Percentiles rank a stretch among this genome's conserved stretches.
Evolutionary conservation across 30 jellyfish, hydroid and myxozoan species (phyloP).

Genomic region (Chironex yamaguchii): DNA sequence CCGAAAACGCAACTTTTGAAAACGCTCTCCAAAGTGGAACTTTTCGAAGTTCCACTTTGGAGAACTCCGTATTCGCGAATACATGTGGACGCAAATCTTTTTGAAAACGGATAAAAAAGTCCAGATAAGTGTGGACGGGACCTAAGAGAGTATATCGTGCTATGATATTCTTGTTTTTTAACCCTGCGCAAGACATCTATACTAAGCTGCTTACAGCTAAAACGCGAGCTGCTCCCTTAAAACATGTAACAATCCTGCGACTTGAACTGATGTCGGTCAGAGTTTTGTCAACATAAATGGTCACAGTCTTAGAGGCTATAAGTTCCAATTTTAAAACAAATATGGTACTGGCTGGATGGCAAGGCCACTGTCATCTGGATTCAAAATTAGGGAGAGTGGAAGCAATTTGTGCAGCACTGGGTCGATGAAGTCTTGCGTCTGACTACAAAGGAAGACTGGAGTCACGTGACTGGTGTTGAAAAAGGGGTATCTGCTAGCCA

Average conservation of each 20-base stretch:
- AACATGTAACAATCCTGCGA: conserved; percentile 48
- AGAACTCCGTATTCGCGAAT: too few relatives aligned
- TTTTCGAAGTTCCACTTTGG: too few relatives aligned
- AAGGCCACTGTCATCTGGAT: conserved; percentile 31
- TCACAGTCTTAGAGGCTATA: conserved; percentile 38
- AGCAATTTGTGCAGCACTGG: conserved; percentile 22
- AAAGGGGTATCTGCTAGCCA: conserved; percentile 45
- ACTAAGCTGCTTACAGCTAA: conserved; percentile 29
- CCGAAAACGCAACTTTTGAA: too few relatives aligned
- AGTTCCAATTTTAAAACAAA: conserved; percentile 24
- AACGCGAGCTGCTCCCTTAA: conserved; percentile 55
- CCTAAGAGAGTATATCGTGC: neutral
- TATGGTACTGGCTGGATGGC: conserved; percentile 50
- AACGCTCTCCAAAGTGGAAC: too few relatives aligned
- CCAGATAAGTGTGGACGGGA: too few relatives aligned
- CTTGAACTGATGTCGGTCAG: conserved; percentile 68
- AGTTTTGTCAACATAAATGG: conserved; percentile 33
- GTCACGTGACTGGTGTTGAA: conserved; percentile 25
- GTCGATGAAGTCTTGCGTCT: conserved; percentile 9
- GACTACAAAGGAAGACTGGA: conserved; percentile 14
- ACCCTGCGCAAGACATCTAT: neutral
- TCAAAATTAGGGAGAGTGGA: conserved; percentile 11
- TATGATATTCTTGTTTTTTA: conserved; percentile 13
- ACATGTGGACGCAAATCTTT: too few relatives aligned
- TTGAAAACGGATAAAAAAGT: too few relatives aligned